Base-by-base conservation (phyloP, 2,797 vertebrate genomes). In the Megalops cyprinoides region DNA sequence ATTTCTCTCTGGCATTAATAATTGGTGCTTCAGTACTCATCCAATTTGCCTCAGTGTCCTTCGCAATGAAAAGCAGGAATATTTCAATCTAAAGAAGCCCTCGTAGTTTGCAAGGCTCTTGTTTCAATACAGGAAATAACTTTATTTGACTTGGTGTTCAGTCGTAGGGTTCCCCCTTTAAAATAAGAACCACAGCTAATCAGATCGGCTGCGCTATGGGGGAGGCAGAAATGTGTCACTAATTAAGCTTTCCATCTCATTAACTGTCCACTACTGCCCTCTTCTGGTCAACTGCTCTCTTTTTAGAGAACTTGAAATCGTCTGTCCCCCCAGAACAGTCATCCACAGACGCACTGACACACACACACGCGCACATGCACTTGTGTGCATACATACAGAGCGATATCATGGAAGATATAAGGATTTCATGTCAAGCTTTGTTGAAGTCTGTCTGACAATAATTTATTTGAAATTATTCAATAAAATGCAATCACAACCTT, bases 211-310 rank as follows among this genome's bases (percentile, higher is more conserved):
- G 31, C 31, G 37, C 62, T 23, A 10, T 6, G n/a, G 18, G 20
- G 20, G n/a, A 42, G 37, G 34, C 15, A 2, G 42, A 7, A 34
- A 53, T 51, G 3, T 25, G 37, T 65, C 75, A 49, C 85, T 88
- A 88, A 90, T 90, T 86, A 85, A 82, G 73, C 79, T 23, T 84
- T 82, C 79, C 56, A 79, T 23, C 83, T 86, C 76, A 84, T 92
- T 87, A 89, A 83, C 84, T 90, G 88, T 87, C 83, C 86, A 84
- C 87, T 88, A 80, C 91, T 92, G 93, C 91, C 92, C 91, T 89
- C 92, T 92, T 81, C 90, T 93, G 92, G 92, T 82, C 85, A 79
- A 65, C 55, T 71, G 53, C 77, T 74, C 34, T 84, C 67, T 49
- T 62, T n/a, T 79, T 79, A 39, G 44, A 23, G 25, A 60, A 31